These are phyloP conservation scores for Drosophila ananassae DNA, from an alignment of 1,140 invertebrate species.

Conservation along the genomic window DNA sequence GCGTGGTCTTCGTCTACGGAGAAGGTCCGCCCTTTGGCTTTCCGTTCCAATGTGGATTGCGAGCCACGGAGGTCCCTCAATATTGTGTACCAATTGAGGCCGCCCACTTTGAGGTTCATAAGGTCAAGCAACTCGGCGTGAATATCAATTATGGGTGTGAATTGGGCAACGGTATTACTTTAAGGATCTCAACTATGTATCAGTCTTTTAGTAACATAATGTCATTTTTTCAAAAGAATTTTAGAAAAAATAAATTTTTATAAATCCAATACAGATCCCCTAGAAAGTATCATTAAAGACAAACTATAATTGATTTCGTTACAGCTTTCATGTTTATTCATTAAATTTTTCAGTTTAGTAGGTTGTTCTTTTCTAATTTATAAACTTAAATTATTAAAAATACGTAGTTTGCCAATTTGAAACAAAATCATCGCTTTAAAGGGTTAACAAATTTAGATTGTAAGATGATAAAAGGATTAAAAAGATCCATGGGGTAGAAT, in stretches of 20 bases:
- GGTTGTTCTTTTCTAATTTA: slow-evolving; percentile 57
- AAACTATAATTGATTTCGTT: slow-evolving; percentile 48
- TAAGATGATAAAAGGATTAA: slow-evolving; percentile 3
- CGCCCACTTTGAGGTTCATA: no score
- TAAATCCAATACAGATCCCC: background rate
- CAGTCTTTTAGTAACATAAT: no score
- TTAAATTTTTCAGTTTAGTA: slow-evolving; percentile 69
- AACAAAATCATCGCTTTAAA: slow-evolving; percentile 28
- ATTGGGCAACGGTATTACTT: no score
- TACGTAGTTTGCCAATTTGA: slow-evolving; percentile 57
- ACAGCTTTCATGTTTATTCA: slow-evolving; percentile 78
- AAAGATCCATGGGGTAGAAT: slow-evolving; percentile 22
- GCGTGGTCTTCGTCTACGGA: no score
- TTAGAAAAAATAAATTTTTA: background rate
- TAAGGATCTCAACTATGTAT: no score
- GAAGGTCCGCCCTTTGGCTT: no score
- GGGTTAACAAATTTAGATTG: slow-evolving; percentile 12
- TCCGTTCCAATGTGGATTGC: background rate
- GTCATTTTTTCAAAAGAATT: background rate
- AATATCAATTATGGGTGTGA: no score
- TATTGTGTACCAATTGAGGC: no score
- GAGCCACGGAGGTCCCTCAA: no score
- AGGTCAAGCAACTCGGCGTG: no score
- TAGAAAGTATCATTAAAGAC: no score
- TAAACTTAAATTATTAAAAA: slow-evolving; percentile 67